These are phyloP conservation scores for Chymomyza amoena DNA, from an alignment of 2,888 invertebrate genomes.

Conservation along the genomic window DNA sequence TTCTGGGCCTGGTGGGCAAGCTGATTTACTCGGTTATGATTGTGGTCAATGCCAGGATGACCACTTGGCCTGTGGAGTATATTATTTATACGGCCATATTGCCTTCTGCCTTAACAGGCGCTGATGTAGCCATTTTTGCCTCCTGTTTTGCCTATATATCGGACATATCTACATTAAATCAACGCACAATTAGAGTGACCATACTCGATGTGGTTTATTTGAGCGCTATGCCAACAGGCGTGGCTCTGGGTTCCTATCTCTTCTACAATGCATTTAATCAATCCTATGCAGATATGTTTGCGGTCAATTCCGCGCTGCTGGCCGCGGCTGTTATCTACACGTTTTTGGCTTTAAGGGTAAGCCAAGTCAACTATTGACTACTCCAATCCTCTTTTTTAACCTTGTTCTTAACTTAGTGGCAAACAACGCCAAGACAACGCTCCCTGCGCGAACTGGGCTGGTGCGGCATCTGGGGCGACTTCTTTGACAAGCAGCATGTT, in stretches of 20 bases:
- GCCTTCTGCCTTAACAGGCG: conserved; percentile 88
- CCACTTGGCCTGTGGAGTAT: conserved; percentile 86
- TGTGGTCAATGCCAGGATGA: conserved; percentile 83
- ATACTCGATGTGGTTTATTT: conserved; percentile 90
- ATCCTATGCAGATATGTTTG: conserved; percentile 87
- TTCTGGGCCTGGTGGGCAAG: conserved; percentile 87
- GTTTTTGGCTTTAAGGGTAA: conserved; percentile 81
- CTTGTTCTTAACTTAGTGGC: conserved; percentile 79
- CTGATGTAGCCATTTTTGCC: conserved; percentile 89
- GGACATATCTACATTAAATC: conserved; percentile 85
- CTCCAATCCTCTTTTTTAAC: not conserved
- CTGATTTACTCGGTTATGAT: conserved; percentile 87
- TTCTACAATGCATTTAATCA: conserved; percentile 82
- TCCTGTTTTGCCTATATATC: conserved; percentile 89
- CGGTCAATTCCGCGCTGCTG: conserved; percentile 84
- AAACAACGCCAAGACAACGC: conserved; percentile 83
- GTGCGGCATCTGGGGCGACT: conserved; percentile 83
- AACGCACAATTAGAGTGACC: conserved; percentile 88
- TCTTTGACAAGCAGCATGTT: conserved; percentile 86
- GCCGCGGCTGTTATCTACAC: conserved; percentile 83
- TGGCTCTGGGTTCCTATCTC: conserved; percentile 85
- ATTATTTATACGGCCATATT: conserved; percentile 87
- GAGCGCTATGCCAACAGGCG: conserved; percentile 90
- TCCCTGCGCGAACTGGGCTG: conserved; percentile 82
- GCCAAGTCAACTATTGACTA: not conserved